Evolutionary conservation across 2,888 invertebrate species (phyloP).

Genomic region (Cecidostiba fungosa): DNA sequence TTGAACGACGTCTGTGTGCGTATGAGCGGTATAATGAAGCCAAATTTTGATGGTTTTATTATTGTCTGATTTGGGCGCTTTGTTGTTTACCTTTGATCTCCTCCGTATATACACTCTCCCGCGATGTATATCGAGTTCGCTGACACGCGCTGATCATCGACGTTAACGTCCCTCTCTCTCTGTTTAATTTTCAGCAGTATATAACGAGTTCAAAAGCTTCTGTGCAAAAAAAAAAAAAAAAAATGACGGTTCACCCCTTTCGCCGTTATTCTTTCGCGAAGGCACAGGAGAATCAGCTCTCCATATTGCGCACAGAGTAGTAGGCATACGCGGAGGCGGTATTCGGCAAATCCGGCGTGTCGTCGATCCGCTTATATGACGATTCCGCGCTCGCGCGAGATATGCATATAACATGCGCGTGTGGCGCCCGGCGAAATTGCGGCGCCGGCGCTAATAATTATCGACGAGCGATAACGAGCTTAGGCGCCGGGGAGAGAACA

Average conservation of each 20-base stretch:
- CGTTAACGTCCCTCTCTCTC: background rate
- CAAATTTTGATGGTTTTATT: conserved; percentile 19
- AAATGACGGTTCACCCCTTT: no score
- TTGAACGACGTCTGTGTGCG: background rate
- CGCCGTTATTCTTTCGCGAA: background rate
- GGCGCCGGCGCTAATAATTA: conserved; percentile 56
- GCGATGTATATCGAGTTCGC: background rate
- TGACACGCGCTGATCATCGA: background rate
- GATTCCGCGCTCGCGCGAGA: conserved; percentile 4
- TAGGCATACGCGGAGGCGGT: background rate
- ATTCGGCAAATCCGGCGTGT: conserved; percentile 40
- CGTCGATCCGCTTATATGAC: conserved; percentile 16
- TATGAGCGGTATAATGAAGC: background rate
- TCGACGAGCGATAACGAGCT: conserved; percentile 59
- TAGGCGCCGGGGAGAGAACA: conserved; percentile 16
- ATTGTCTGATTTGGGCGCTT: background rate
- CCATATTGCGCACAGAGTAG: background rate
- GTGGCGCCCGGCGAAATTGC: conserved; percentile 8
- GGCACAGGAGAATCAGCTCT: background rate
- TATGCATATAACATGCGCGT: background rate
- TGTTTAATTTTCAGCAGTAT: background rate
- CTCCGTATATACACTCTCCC: background rate
- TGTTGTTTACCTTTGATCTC: conserved; percentile 2
- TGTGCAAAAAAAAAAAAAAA: background rate
- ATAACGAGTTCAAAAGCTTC: background rate